Base-by-base conservation (phyloP, 2,888 invertebrate genomes). In the Limnephilus marmoratus region DNA sequence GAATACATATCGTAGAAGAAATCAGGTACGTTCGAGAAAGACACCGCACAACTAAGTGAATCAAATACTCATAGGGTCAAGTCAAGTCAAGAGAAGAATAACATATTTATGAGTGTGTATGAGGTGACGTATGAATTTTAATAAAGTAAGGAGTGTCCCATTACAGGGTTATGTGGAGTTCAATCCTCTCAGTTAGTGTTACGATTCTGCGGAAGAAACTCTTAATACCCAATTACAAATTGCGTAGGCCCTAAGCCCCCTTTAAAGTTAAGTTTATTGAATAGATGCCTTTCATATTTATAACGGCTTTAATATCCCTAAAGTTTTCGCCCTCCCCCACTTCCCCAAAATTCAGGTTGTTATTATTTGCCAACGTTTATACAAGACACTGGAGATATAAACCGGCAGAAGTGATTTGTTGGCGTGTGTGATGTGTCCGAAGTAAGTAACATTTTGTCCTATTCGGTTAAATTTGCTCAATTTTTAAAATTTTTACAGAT, bases 231-330 rank as follows among this genome's bases (percentile, higher is more conserved):
- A 86, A 45, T 86, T 45, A 45, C n/a, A 45, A 29, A 45, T 49
- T 86, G n/a, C 29, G 29, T 86, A 49, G 86, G 45, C n/a, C n/a
- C 11, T 45, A 45, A 86, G 45, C 45, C 45, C 7, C 86, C 29
- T 45, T 68, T 45, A 9, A 45, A 86, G 31, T 88, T 68, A 34
- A 88, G 80, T 68, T 85, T 45, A 85, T 45, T 85, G 85, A 41
- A 85, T 41, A 85, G 45, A 37, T 29, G 24, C 24, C 68, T n/a
- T 41, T 85, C n/a, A 85, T 85, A 85, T 85, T 85, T 85, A 85
- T 85, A 41, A 45, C 85, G 85, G 85, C 45, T 85, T 37, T 45
- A 85, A 85, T 41, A n/a, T 41, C 85, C 45, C 24, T 68, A 68
- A 68, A 68, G 41, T 41, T 29, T 41, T 29, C n/a, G 45, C 45